Conservation (phyloP, 2,797 vertebrate species). For the Paratrypauchen microcephalus region DNA sequence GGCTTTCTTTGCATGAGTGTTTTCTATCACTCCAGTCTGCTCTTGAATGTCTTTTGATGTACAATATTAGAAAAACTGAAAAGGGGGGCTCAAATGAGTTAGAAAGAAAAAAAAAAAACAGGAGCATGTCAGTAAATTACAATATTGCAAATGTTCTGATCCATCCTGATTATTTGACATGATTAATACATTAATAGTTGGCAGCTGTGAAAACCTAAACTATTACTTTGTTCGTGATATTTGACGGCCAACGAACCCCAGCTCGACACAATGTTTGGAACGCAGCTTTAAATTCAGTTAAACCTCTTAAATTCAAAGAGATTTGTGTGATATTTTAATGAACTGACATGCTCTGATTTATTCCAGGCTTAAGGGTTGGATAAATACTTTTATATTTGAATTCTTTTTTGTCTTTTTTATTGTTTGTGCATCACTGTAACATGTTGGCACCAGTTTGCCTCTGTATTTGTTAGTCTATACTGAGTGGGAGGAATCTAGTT, state of each 20-base stretch:
- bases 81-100: background rate
- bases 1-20: constrained; percentile 86
- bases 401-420: constrained; percentile 54
- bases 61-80: constrained; percentile 41
- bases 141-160: background rate
- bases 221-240: background rate
- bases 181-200: background rate
- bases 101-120: constrained; percentile 2
- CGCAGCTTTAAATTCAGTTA: background rate
- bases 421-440: constrained; percentile 70
- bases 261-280: background rate
- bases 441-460: constrained; percentile 74
- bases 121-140: constrained; percentile 7
- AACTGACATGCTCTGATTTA: background rate
- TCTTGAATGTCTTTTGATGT: constrained; percentile 78
- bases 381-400: constrained; percentile 43
- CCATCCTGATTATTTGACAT: background rate
- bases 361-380: constrained; percentile 37
- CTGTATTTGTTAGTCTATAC: constrained; percentile 81
- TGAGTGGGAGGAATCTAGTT: constrained; percentile 74
- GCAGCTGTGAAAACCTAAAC: background rate
- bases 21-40: constrained; percentile 72
- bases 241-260: background rate
- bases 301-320: background rate
- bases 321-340: background rate